Evolutionary conservation across 2,797 vertebrate species (phyloP), one percentile per base, ranked within the genome.

Genomic region (Lepilemur septentrionalis): DNA sequence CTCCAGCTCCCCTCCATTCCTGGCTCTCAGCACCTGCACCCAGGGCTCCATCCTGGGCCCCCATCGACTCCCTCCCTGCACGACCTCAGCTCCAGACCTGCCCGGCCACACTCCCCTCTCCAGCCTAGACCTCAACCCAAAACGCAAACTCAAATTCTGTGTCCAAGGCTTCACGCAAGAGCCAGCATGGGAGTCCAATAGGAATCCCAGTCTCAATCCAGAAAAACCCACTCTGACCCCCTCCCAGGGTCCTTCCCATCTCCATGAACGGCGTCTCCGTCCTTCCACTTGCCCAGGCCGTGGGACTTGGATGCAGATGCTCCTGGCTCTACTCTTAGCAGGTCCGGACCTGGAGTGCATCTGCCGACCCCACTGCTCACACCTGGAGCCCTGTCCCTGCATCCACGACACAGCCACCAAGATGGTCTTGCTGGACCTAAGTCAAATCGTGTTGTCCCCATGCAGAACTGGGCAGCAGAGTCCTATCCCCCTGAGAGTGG

Each of bases 341-440:
- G 5, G 14, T 30, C 22, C 9, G 17, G 52, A 63, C 23, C 3
- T 12, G 38, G 5, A 18, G 17, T 1, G 0, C 0, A 2, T 2
- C 17, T 9, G 8, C 30, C 4, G 0, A 50, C 50, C 30, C 3
- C 15, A 55, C 25, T 3, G 30, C 61, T 63, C 61, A 32, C 30
- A 14, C 30, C 61, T 32, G 13, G 13, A 63, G 61, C 61, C 30
- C 61, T 32, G 61, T 13, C 61, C 61, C 61, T 25, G 50, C 4
- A 0, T 14, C 13, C n/a, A 38, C 52, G 3, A 23, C 50, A 79
- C 76, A 10, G 50, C 55, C 9, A 22, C 76, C 43, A n/a, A 48
- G 46, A 32, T 1, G n/a, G 13, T 7, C 20, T 23, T 4, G 12
- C 10, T 25, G 14, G 50, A 52, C 48, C 50, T 14, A 35, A 0